Evolutionary conservation across 2,888 invertebrate genomes (phyloP).

Genomic region (Ophion ellenae): DNA sequence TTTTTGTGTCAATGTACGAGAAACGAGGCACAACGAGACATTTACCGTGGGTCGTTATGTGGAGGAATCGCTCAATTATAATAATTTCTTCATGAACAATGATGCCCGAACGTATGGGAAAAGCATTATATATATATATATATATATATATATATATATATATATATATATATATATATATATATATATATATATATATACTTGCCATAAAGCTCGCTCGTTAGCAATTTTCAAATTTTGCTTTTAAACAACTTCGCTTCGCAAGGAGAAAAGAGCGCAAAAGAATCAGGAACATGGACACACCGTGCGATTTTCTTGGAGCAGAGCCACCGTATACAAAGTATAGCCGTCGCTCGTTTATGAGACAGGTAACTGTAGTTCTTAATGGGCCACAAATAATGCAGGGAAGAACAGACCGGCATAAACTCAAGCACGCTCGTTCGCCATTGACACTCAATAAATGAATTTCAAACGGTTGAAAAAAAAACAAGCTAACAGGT

Average conservation of each 20-base stretch:
- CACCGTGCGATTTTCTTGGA: too few species aligned
- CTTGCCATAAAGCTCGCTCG: not conserved
- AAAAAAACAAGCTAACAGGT: not conserved
- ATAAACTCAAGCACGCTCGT: not conserved
- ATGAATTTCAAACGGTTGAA: not conserved
- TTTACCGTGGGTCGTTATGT: not conserved
- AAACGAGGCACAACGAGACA: not conserved
- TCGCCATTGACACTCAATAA: conserved; percentile 4
- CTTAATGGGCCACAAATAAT: conserved; percentile 6
- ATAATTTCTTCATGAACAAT: conserved; percentile 29
- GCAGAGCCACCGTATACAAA: not conserved
- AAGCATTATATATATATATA: not conserved
- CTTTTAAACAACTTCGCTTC: not conserved
- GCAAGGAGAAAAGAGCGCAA: not conserved
- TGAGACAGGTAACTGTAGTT: conserved; percentile 10
- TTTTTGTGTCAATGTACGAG: conserved; percentile 12
- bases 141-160: not conserved
- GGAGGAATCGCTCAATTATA: conserved; percentile 14
- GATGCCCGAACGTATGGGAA: conserved; percentile 24
- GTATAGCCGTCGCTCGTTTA: not conserved
- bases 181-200: not conserved
- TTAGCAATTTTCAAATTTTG: conserved; percentile 10
- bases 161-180: not conserved
- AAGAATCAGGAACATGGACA: conserved; percentile 5
- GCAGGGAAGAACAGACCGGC: not conserved